Base-by-base conservation (phyloP, 1,140 invertebrate species). In the Pseudomyrmex dendroicus region DNA sequence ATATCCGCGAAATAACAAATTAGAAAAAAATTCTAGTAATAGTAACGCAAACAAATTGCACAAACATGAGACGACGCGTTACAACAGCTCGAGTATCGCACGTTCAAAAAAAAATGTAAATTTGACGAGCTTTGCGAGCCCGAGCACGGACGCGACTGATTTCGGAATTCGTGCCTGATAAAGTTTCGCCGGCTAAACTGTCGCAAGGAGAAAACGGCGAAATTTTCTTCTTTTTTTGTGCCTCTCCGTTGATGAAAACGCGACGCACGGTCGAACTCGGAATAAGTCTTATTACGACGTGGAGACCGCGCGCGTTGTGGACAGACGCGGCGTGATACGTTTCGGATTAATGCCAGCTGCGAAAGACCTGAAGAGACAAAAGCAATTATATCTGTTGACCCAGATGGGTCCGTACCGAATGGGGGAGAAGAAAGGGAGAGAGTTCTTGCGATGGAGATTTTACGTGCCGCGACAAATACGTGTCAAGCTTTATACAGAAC, bases 311-410 rank as follows among this genome's bases (percentile, higher is more conserved):
- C 25, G 44, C 22, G 35, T 70, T 56, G 66, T 48, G 64, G 66
- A 59, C 54, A 78, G 52, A 59, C 20, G 52, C 20, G 64, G 17
- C 44, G 20, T 13, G 63, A 20, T 59, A 25, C 44, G 25, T 44
- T n/a, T 54, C 10, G 64, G 52, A 70, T 78, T 78, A 78, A 57
- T 56, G 76, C 54, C 76, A 48, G 35, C 64, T 56, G 62, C 25
- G 44, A 48, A 70, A 78, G 68, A 59, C 35, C 52, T 54, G 76
- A 59, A 48, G 54, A 70, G 66, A 80, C 66, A 80, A 72, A 72
- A 80, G 76, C 76, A 59, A 80, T 80, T 80, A 72, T 72, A 80
- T 80, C 54, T 54, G 66, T n/a, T 72, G 76, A 80, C 76, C 76
- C 54, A 72, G 66, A 80, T 80, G 66, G 54, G 35, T 35, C 10